phyloP scores from a whole-genome alignment of 2,888 invertebrate species.

The Hesperia comma region DNA sequence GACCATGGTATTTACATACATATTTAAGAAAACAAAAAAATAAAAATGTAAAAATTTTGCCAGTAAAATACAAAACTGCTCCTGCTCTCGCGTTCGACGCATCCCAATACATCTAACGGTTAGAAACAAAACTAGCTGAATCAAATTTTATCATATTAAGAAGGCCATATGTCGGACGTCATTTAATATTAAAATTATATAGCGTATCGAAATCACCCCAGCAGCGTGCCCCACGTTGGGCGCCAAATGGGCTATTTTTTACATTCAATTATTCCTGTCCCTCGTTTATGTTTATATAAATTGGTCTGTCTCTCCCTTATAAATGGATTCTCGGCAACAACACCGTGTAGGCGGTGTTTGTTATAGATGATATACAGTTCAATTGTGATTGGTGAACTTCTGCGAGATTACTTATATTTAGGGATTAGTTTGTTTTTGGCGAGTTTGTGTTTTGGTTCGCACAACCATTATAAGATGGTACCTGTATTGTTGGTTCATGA shows the following conservation, averaged over 20 bases:
- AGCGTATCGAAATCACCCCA: constrained; percentile 53
- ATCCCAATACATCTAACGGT: no score
- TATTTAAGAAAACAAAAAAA: no score
- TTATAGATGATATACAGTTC: constrained; percentile 61
- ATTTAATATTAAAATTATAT: constrained; percentile 76
- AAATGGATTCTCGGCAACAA: constrained; percentile 69
- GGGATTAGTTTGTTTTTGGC: neutral
- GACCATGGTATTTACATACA: no score
- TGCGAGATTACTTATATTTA: constrained; percentile 25
- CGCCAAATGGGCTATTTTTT: constrained; percentile 74
- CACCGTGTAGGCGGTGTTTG: constrained; percentile 70
- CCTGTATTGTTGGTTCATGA: no score
- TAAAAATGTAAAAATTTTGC: no score
- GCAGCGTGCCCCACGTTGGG: constrained; percentile 54
- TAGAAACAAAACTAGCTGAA: neutral
- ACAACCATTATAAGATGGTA: no score
- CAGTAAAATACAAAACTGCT: no score
- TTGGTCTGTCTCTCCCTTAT: constrained; percentile 77
- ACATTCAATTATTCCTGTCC: constrained; percentile 79
- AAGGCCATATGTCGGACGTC: constrained; percentile 62
- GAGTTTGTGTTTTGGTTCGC: no score
- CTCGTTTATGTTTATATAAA: constrained; percentile 74
- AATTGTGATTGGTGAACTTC: constrained; percentile 58
- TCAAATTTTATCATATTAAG: constrained; percentile 42
- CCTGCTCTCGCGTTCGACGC: no score